phyloP scores from a whole-genome alignment of 2,888 invertebrate species.

The Aquatica leii region DNA sequence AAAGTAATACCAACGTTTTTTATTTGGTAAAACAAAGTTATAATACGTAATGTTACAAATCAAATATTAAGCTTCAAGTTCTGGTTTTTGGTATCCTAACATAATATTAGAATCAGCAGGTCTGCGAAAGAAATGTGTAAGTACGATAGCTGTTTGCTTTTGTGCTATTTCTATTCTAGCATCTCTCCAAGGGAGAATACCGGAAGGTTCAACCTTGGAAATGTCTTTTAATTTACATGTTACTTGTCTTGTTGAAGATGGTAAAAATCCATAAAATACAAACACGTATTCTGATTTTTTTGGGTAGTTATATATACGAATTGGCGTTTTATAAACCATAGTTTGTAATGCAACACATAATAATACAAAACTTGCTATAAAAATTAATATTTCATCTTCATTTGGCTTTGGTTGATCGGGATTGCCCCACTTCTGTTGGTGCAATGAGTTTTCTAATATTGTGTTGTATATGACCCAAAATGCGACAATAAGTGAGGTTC shows the following conservation, averaged over 20 bases:
- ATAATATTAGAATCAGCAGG: constrained; percentile 57
- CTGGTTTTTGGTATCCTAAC: constrained; percentile 52
- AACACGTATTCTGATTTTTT: constrained; percentile 50
- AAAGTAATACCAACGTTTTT: too few relatives aligned
- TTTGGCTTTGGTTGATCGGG: constrained; percentile 25
- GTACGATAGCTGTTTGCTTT: constrained; percentile 46
- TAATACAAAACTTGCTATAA: constrained; percentile 43
- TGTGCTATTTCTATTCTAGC: constrained; percentile 46
- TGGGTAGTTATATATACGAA: constrained; percentile 54
- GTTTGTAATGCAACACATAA: constrained; percentile 45
- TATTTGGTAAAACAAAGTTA: too few relatives aligned
- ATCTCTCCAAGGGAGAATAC: constrained; percentile 51
- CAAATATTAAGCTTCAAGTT: not conserved
- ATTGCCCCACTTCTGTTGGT: constrained; percentile 22
- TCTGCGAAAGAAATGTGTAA: constrained; percentile 53
- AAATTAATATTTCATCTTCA: constrained; percentile 45
- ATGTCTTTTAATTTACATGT: constrained; percentile 48
- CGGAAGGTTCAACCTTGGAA: constrained; percentile 37
- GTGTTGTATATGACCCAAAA: constrained; percentile 16
- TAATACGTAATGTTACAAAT: too few relatives aligned
- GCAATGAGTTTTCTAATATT: not conserved
- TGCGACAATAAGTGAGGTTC: constrained; percentile 38
- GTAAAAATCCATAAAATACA: constrained; percentile 48
- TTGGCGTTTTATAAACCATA: constrained; percentile 49
- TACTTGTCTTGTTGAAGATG: constrained; percentile 43